Base-by-base conservation (phyloP, 1,140 invertebrate genomes). In the Caenorhabditis inopinata region DNA sequence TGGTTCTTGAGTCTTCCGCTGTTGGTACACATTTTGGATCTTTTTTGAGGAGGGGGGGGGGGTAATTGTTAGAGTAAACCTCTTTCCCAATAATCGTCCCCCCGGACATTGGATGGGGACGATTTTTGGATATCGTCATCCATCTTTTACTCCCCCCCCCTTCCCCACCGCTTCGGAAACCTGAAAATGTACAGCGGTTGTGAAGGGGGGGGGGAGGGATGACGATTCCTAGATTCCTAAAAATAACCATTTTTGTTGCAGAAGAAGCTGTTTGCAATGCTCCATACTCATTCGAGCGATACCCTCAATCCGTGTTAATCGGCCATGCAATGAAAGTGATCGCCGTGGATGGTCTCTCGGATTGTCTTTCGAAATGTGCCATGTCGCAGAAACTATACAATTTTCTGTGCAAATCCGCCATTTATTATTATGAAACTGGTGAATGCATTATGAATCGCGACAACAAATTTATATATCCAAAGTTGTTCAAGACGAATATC, bases 381-480 rank as follows among this genome's bases (percentile, higher is more conserved):
- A 76, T 87, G 27, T 62, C 84, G 9, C 62, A 73, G 29, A 45
- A 77, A 47, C 42, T 49, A 18, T 51, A 85, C 53, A 46, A 81
- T 21, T 51, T 86, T 14, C 87, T 87, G 35, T 87, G 86, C 48
- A 84, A 82, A 32, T 87, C 86, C 3, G 85, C 68, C 2, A 88
- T 87, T 82, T 87, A 83, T 73, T 88, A 84, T 74, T 88, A 88
- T 73, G 86, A 87, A 62, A 84, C 84, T 3, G 84, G 84, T 29
- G 83, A 87, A 68, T 87, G 86, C 76, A 84, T 88, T 68, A 53
- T 87, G 74, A 87, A 88, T 76, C 62, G 87, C 32, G 86, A 85
- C 78, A 79, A 75, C 62, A 62, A 79, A 74, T 78, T 58, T 18
- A 74, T 38, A 9, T 51, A 46, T 38, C 78, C 78, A 16, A 74